These are phyloP conservation scores for Euphydryas editha DNA, from an alignment of 2,888 invertebrate species.

Conservation along the genomic window DNA sequence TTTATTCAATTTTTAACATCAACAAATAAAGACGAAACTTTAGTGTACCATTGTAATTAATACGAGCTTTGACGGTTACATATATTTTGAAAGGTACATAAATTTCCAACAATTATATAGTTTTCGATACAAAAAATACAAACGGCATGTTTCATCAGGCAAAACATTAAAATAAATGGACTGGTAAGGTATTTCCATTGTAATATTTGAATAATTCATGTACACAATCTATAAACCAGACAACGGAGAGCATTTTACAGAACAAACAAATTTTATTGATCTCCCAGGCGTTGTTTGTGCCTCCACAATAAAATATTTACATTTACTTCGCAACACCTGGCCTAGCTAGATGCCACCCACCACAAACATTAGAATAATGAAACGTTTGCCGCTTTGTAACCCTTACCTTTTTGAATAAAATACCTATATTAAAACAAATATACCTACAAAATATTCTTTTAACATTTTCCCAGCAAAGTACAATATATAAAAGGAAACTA, in stretches of 20 bases:
- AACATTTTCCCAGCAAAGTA: conserved; percentile 18
- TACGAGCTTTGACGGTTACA: not conserved
- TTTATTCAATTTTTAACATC: no score
- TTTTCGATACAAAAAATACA: conserved; percentile 43
- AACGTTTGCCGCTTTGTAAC: conserved; percentile 64
- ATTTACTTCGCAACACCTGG: conserved; percentile 80
- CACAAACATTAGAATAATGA: conserved; percentile 78
- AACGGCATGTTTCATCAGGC: conserved; percentile 69
- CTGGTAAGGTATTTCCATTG: conserved; percentile 66
- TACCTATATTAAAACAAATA: conserved; percentile 43
- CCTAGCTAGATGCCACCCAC: conserved; percentile 64
- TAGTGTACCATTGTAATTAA: no score
- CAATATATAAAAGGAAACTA: conserved; percentile 15
- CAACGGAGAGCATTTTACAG: conserved; percentile 79
- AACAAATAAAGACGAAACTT: no score
- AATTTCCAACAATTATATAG: not conserved
- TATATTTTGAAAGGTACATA: not conserved
- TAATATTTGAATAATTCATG: conserved; percentile 79
- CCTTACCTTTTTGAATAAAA: conserved; percentile 65
- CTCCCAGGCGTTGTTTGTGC: conserved; percentile 80
- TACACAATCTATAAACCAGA: conserved; percentile 80
- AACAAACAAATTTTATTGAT: conserved; percentile 84
- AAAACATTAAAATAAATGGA: conserved; percentile 77
- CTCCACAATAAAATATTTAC: conserved; percentile 82
- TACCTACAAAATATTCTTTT: conserved; percentile 33